Base-by-base conservation (phyloP, 2,888 invertebrate genomes). In the Cheilosia variabilis region DNA sequence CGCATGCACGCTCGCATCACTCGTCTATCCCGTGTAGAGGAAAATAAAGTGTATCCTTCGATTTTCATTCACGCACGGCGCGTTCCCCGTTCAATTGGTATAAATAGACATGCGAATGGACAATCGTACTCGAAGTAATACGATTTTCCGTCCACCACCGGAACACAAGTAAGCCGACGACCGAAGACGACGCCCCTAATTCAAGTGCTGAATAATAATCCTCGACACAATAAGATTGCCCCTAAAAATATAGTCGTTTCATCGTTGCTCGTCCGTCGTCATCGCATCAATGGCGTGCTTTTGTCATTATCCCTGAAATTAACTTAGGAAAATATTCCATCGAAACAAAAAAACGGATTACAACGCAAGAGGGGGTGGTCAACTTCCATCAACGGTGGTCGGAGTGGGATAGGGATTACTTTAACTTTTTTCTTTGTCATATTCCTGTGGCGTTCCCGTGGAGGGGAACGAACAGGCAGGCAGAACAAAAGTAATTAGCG, bases 171-270 rank as follows among this genome's bases (percentile, higher is more conserved):
- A 65, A 19, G 58, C 24, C n/a, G 45, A 22, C 22, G 22, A 22
- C 22, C 22, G 2, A 22, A 1, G 22, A 22, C 43, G 53, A n/a
- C 60, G 27, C 45, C 55, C 31, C 53, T 68, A 50, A 80, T 62
- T 80, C 68, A 68, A 71, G 69, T 62, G 72, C 62, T 62, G 73
- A 78, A 58, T 68, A 78, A 78, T 73, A 83, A 83, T 78, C 83
- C 72, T 68, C 66, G 58, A 45, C 17, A 17, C 47, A 65, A 73
- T 62, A 72, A 66, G 60, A 77, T 77, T 72, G 82, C 82, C 68
- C 37, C 15, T 10, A 66, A 68, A 57, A 53, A 53, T 73, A 41
- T 71, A 60, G 58, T 27, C 58, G 9, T 82, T 58, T 57, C 41
- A 6, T 65, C 22, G 15, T 13, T n/a, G 45, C 24, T 52, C 41